A percentile compares a stretch with the other conserved stretches of the same genome.
Evolutionary conservation across 2,797 vertebrate genomes (phyloP).

Genomic region (Podarcis lilfordi): DNA sequence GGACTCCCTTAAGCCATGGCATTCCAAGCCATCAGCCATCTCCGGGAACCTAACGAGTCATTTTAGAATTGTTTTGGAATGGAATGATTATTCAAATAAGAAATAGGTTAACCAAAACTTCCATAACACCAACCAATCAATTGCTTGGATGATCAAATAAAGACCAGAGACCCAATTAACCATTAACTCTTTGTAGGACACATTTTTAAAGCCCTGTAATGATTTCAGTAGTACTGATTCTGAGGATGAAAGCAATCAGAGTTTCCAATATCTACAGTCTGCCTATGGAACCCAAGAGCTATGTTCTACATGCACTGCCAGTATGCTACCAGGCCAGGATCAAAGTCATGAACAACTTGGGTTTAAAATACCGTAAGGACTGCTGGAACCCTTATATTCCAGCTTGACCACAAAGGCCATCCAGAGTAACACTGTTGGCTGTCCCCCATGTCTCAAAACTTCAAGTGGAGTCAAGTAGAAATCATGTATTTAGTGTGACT

Average conservation of each 20-base stretch:
- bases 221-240: not conserved
- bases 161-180: not conserved
- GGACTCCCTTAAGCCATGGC: conserved; percentile 2
- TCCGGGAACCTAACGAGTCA: conserved; percentile 16
- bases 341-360: no score
- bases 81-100: conserved; percentile 18
- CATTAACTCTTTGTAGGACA: not conserved
- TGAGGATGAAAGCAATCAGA: not conserved
- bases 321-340: no score
- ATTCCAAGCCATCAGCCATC: not conserved
- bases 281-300: not conserved
- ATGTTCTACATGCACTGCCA: no score
- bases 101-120: conserved; percentile 13
- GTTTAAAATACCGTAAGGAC: no score
- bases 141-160: not conserved
- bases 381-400: no score
- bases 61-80: conserved; percentile 19
- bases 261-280: not conserved
- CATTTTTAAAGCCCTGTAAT: not conserved
- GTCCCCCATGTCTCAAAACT: no score
- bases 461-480: no score
- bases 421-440: no score
- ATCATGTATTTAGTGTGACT: no score
- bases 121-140: not conserved
- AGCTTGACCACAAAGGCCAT: no score